A percentile compares a stretch with the other conserved stretches of the same genome.
Evolutionary conservation across 2,888 invertebrate genomes (phyloP).

Genomic region (Drosophila eohydei): DNA sequence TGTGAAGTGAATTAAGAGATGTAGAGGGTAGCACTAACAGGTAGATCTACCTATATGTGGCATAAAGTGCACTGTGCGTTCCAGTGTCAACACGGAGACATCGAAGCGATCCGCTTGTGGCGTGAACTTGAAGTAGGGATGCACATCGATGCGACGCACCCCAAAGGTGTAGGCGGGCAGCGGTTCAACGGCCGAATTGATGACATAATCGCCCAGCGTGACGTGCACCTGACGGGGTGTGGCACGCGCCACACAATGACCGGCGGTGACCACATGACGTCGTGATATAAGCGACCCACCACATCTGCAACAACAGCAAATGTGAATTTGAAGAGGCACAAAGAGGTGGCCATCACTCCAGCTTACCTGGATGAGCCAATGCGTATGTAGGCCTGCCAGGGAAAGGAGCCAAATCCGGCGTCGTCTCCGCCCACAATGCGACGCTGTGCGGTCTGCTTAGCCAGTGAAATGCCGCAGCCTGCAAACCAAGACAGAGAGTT

Average conservation of each 20-base stretch:
- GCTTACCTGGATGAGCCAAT: slow-evolving; percentile 94
- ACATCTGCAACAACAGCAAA: slow-evolving; percentile 87
- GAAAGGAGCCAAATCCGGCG: slow-evolving; percentile 96
- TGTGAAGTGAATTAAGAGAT: background rate
- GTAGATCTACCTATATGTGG: slow-evolving; percentile 90
- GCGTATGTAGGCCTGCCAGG: slow-evolving; percentile 97
- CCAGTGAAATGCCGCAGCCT: slow-evolving; percentile 95
- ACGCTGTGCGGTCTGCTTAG: slow-evolving; percentile 94
- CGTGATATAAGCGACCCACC: slow-evolving; percentile 96
- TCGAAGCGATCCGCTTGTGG: slow-evolving; percentile 96
- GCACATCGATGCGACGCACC: slow-evolving; percentile 94
- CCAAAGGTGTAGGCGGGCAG: slow-evolving; percentile 96
- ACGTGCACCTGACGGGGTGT: slow-evolving; percentile 96
- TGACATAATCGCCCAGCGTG: slow-evolving; percentile 94
- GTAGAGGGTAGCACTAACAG: no score
- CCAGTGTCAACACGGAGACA: slow-evolving; percentile 94
- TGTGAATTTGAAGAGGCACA: background rate
- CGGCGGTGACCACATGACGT: slow-evolving; percentile 96
- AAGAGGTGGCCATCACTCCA: background rate
- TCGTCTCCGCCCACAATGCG: slow-evolving; percentile 97
- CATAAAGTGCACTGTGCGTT: slow-evolving; percentile 95
- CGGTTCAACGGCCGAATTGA: slow-evolving; percentile 96
- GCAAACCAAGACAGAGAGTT: slow-evolving; percentile 52
- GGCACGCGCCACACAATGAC: slow-evolving; percentile 96
- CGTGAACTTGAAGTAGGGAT: slow-evolving; percentile 96